Evolutionary conservation across 2,888 invertebrate genomes (phyloP).

Genomic region (Eupithecia dodoneata): DNA sequence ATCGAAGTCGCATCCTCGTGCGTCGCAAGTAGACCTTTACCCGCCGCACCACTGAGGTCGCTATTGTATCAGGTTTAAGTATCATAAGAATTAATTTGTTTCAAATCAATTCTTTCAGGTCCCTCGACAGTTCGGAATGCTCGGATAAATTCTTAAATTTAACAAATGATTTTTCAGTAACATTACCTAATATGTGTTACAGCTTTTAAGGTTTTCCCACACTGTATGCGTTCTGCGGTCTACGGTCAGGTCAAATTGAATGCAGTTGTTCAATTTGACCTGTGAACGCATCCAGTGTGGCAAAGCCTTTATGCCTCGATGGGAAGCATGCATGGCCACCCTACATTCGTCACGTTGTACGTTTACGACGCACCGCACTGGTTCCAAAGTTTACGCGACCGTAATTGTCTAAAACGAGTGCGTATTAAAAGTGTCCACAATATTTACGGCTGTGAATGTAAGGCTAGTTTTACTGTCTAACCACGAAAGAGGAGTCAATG

Average conservation of each 20-base stretch:
- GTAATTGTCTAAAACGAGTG: conserved; percentile 79
- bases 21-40: too few species aligned
- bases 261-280: too few species aligned
- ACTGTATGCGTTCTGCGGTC: too few species aligned
- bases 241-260: too few species aligned
- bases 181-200: too few species aligned
- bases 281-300: too few species aligned
- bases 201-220: too few species aligned
- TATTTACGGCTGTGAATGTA: conserved; percentile 70
- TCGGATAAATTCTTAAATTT: background rate
- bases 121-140: background rate
- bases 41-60: too few species aligned
- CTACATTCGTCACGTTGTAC: conserved; percentile 55
- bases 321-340: conserved; percentile 45
- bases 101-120: background rate
- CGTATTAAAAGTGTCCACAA: conserved; percentile 74
- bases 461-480: conserved; percentile 73
- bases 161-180: too few species aligned
- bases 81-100: background rate
- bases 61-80: too few species aligned
- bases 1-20: too few species aligned
- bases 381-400: conserved; percentile 67
- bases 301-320: too few species aligned
- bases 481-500: conserved; percentile 12
- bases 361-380: conserved; percentile 55